Conservation (phyloP, 2,888 invertebrate species). For the Heliconius aoede region DNA sequence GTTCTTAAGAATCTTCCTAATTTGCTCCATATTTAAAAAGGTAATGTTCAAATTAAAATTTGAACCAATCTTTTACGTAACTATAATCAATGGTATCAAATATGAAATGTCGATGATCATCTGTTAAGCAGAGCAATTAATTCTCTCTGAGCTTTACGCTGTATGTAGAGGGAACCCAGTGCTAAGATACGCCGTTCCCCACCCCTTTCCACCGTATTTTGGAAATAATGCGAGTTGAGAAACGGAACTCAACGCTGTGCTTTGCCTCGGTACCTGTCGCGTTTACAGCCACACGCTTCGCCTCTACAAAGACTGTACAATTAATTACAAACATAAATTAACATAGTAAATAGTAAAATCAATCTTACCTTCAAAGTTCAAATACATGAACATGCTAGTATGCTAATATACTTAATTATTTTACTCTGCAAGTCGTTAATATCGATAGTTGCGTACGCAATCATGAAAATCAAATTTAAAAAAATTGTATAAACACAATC, state of each 20-base stretch:
- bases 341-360: constrained; percentile 8
- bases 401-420: constrained; percentile 14
- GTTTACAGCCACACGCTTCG: neutral
- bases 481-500: neutral
- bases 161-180: too few relatives aligned
- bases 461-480: neutral
- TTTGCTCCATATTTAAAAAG: too few relatives aligned
- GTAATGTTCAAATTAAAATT: too few relatives aligned
- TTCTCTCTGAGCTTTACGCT: too few relatives aligned
- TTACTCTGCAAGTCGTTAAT: neutral
- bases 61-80: too few relatives aligned
- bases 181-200: neutral
- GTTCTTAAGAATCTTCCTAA: too few relatives aligned
- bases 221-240: neutral
- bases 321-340: neutral
- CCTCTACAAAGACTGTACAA: neutral
- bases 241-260: neutral
- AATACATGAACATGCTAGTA: constrained; percentile 1
- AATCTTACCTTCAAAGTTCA: constrained; percentile 13
- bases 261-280: neutral
- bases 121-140: too few relatives aligned
- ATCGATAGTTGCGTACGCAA: neutral
- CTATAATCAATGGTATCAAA: too few relatives aligned
- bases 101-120: too few relatives aligned
- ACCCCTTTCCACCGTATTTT: neutral